Evolutionary conservation across 2,113 vertebrate genomes (phyloP).

Genomic region (Ginglymostoma cirratum): DNA sequence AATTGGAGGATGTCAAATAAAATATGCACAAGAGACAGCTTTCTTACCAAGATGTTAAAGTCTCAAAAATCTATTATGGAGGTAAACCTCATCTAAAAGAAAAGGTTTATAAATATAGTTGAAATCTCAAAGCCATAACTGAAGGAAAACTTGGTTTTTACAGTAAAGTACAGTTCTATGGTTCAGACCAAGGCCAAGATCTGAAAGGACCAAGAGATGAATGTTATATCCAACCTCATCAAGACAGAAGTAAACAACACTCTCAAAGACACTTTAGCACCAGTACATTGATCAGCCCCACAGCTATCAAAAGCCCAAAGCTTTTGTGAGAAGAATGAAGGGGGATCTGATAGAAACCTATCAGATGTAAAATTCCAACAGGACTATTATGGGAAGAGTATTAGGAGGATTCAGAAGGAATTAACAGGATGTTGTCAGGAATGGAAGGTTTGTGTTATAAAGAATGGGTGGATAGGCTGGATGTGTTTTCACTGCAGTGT

Average conservation of each 20-base stretch:
- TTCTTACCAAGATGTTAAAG: not conserved
- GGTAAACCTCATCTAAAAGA: not conserved
- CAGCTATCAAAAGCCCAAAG: not conserved
- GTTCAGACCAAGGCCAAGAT: not conserved
- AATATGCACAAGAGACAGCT: not conserved
- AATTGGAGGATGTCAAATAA: not conserved
- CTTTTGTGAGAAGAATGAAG: not conserved
- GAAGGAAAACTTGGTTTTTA: not conserved
- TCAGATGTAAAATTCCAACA: too few relatives aligned
- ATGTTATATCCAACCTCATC: not conserved
- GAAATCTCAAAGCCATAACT: not conserved
- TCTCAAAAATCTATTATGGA: not conserved
- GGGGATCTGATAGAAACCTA: too few relatives aligned
- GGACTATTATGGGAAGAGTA: too few relatives aligned
- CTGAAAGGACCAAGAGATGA: not conserved
- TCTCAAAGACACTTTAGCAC: not conserved
- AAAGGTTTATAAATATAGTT: not conserved
- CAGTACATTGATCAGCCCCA: not conserved
- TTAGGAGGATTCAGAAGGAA: too few relatives aligned
- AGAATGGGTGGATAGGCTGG: too few relatives aligned
- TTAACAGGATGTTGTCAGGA: too few relatives aligned
- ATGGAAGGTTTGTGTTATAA: too few relatives aligned
- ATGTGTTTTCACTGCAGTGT: too few relatives aligned
- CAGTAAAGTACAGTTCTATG: not conserved
- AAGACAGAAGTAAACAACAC: not conserved